phyloP scores from a whole-genome alignment of 2,797 vertebrate genomes.

The Notoglanidium macrostoma region DNA sequence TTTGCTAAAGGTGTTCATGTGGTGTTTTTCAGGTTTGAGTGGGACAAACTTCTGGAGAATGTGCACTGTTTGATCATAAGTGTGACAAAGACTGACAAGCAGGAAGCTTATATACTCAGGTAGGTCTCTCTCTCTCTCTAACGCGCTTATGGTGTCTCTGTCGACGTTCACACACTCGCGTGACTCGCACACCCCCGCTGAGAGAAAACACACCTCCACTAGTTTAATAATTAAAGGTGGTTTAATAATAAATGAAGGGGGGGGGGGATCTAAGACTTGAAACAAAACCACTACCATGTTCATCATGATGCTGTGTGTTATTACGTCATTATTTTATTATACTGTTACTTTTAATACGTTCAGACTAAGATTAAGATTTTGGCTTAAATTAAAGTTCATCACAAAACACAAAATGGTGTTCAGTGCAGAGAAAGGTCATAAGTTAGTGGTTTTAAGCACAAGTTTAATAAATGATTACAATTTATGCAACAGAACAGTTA shows the following conservation, averaged over 20 bases:
- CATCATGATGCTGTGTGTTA: too few species aligned
- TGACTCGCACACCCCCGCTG: too few species aligned
- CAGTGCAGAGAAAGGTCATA: too few species aligned
- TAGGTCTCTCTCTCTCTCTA: constrained; percentile 67
- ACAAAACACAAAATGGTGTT: too few species aligned
- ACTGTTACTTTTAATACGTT: too few species aligned
- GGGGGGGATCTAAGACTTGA: too few species aligned
- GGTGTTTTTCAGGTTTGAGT: constrained; percentile 87
- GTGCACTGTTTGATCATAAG: constrained; percentile 99
- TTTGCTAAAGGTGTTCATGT: background rate
- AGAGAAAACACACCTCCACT: background rate
- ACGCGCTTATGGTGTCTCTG: background rate
- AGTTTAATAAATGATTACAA: too few species aligned
- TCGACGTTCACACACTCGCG: background rate
- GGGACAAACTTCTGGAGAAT: constrained; percentile 99
- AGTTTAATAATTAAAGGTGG: background rate
- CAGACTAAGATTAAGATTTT: too few species aligned
- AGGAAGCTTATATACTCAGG: constrained; percentile 99
- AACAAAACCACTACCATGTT: background rate
- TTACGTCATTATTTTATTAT: too few species aligned
- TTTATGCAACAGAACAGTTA: too few species aligned
- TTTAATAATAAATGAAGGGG: constrained; percentile 11
- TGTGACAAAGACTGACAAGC: constrained; percentile 99
- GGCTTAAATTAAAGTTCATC: too few species aligned
- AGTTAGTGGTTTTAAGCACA: too few species aligned